phyloP scores from a whole-genome alignment of 2,888 invertebrate genomes.

The Phaedon cochleariae region DNA sequence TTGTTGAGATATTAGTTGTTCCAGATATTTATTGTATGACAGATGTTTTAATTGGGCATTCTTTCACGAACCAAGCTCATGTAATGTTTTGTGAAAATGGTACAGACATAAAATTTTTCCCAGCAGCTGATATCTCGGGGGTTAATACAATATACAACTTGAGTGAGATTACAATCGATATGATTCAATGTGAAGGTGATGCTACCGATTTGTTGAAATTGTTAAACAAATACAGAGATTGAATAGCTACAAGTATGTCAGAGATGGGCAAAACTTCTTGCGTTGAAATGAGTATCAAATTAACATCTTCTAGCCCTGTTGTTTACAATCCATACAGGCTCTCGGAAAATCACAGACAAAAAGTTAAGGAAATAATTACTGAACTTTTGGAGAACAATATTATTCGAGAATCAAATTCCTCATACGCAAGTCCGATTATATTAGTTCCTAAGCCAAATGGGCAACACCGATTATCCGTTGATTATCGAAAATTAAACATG shows the following conservation, averaged over 20 bases:
- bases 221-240: slow-evolving; percentile 12
- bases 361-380: slow-evolving; percentile 27
- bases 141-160: not conserved
- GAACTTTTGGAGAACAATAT: slow-evolving; percentile 32
- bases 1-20: not conserved
- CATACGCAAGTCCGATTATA: slow-evolving; percentile 35
- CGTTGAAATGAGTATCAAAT: slow-evolving; percentile 10
- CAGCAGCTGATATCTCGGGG: not conserved
- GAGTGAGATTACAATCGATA: not conserved
- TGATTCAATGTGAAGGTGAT: not conserved
- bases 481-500: slow-evolving; percentile 30
- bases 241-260: slow-evolving; percentile 8
- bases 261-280: slow-evolving; percentile 1
- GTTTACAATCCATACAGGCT: slow-evolving; percentile 30
- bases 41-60: not conserved
- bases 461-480: slow-evolving; percentile 32
- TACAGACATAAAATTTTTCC: not conserved
- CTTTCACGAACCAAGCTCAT: slow-evolving; percentile 1
- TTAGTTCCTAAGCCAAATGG: slow-evolving; percentile 34
- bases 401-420: slow-evolving; percentile 31
- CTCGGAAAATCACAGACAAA: slow-evolving; percentile 25
- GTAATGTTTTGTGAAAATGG: not conserved
- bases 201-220: not conserved
- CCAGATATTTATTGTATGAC: not conserved
- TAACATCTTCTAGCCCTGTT: slow-evolving; percentile 13